Conservation (phyloP, 2,113 vertebrate species). For the Plestiodon gilberti region DNA sequence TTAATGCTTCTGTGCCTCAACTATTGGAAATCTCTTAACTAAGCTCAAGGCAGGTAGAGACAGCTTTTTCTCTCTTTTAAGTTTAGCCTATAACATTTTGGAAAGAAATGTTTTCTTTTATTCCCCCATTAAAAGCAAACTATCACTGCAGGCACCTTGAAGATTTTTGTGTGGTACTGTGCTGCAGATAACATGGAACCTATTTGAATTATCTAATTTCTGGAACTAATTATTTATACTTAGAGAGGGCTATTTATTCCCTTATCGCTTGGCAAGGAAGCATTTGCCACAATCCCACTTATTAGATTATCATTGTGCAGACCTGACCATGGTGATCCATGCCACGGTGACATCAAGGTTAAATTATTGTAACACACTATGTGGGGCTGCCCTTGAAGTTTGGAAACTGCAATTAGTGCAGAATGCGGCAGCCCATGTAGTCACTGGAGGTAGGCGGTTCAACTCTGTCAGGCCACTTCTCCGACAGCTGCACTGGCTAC, state of each 20-base stretch:
- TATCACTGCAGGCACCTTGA: not conserved
- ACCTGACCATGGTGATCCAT: too few relatives aligned
- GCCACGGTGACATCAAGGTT: too few relatives aligned
- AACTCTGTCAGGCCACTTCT: too few relatives aligned
- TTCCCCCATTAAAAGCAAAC: conserved; percentile 15
- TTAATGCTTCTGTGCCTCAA: conserved; percentile 53
- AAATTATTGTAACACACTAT: too few relatives aligned
- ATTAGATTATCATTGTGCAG: too few relatives aligned
- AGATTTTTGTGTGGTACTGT: not conserved
- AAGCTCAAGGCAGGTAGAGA: conserved; percentile 35
- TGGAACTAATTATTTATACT: conserved; percentile 2
- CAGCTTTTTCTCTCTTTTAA: not conserved
- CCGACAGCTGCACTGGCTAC: too few relatives aligned
- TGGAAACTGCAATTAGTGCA: too few relatives aligned
- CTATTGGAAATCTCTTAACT: conserved; percentile 58
- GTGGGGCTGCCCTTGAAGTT: too few relatives aligned
- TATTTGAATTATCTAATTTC: not conserved
- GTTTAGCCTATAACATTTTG: conserved; percentile 1
- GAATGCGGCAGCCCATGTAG: too few relatives aligned
- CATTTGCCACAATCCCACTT: not conserved
- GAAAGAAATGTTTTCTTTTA: conserved; percentile 28
- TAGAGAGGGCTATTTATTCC: not conserved
- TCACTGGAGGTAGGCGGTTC: too few relatives aligned
- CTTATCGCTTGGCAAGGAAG: not conserved
- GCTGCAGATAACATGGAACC: not conserved